Evolutionary conservation across 2,797 vertebrate species (phyloP).

Genomic region (Rhynchotus rufescens): DNA sequence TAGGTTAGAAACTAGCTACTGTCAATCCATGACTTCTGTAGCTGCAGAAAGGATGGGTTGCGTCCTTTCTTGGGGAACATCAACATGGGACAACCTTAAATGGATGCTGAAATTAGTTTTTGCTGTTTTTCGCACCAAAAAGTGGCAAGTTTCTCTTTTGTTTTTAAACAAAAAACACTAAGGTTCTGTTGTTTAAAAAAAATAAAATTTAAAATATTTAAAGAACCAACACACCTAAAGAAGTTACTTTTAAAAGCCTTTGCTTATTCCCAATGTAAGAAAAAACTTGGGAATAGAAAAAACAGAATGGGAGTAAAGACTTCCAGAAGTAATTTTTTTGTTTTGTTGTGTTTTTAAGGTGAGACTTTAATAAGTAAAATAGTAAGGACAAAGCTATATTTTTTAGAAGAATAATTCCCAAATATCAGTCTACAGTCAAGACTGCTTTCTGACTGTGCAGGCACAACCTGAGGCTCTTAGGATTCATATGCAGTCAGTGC

Average conservation of each 20-base stretch:
- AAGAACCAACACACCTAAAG: too few species aligned
- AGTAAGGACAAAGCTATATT: background rate
- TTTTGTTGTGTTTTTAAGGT: background rate
- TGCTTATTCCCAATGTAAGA: background rate
- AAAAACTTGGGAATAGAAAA: background rate
- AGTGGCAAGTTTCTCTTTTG: background rate
- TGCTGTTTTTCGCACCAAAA: background rate
- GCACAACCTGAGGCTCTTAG: background rate
- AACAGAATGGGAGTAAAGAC: background rate
- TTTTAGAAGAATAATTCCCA: background rate
- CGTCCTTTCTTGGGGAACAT: background rate
- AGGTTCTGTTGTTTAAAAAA: too few species aligned
- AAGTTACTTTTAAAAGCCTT: background rate
- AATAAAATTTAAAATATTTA: too few species aligned
- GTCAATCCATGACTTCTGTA: background rate
- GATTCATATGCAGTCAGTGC: background rate
- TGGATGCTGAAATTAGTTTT: accelerated
- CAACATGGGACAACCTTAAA: background rate
- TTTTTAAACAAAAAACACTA: background rate
- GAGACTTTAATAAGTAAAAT: background rate
- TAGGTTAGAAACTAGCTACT: background rate
- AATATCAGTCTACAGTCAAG: background rate
- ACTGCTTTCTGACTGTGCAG: background rate
- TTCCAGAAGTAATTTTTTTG: background rate
- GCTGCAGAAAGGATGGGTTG: background rate